These are phyloP conservation scores for Marronus borbonicus DNA, from an alignment of 2,888 invertebrate species.

Conservation along the genomic window DNA sequence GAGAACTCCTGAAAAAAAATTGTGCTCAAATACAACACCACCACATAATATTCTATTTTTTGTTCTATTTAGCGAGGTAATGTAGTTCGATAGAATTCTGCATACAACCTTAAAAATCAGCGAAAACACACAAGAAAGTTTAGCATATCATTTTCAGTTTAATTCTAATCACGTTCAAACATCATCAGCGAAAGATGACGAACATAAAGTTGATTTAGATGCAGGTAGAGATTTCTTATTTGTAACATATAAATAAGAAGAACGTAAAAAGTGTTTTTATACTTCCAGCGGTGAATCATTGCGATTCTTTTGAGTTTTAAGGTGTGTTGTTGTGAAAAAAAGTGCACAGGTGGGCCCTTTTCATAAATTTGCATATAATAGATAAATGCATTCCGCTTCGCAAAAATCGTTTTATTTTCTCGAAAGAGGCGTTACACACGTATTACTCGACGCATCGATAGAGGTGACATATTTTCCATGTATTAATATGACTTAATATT, in stretches of 20 bases:
- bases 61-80: too few relatives aligned
- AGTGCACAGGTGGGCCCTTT: slow-evolving; percentile 32
- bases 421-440: slow-evolving; percentile 26
- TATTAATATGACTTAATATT: slow-evolving; percentile 44
- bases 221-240: slow-evolving; percentile 19
- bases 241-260: slow-evolving; percentile 22
- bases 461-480: slow-evolving; percentile 40
- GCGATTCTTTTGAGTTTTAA: slow-evolving; percentile 36
- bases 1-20: too few relatives aligned
- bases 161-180: slow-evolving; percentile 16
- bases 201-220: slow-evolving; percentile 6
- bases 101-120: too few relatives aligned
- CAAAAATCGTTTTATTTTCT: slow-evolving; percentile 26
- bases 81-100: too few relatives aligned
- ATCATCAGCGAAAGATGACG: slow-evolving; percentile 3
- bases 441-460: not conserved
- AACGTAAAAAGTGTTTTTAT: not conserved
- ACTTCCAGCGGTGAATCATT: slow-evolving; percentile 40
- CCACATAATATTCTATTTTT: too few relatives aligned
- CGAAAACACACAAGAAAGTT: too few relatives aligned
- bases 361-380: slow-evolving; percentile 50
- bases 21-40: too few relatives aligned
- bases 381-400: slow-evolving; percentile 28
- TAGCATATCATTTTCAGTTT: not conserved
- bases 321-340: slow-evolving; percentile 49